A percentile compares a stretch with the other conserved stretches of the same genome.
phyloP scores from a whole-genome alignment of 2,113 vertebrate genomes.

The Pardalotus punctatus region DNA sequence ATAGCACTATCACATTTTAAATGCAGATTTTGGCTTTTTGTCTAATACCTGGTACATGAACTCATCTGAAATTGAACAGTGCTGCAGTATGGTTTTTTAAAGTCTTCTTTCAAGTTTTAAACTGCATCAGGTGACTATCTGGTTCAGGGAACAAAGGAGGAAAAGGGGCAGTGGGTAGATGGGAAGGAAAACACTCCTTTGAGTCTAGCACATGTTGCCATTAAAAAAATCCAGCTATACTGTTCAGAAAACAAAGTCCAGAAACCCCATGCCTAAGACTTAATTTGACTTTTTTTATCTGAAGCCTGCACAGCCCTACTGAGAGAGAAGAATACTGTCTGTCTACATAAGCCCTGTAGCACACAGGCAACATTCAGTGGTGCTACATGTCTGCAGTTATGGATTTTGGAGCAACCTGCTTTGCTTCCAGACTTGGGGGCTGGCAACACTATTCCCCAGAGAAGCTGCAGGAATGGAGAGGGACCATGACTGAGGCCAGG shows the following conservation, averaged over 20 bases:
- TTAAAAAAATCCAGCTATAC: not conserved
- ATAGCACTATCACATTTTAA: not conserved
- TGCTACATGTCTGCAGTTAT: not conserved
- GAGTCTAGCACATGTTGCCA: not conserved
- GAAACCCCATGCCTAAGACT: not conserved
- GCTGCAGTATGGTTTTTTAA: not conserved
- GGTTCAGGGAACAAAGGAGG: not conserved
- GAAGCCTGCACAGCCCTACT: not conserved
- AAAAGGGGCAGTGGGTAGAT: not conserved
- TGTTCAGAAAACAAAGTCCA: not conserved
- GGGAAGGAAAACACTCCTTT: not conserved
- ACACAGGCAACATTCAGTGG: not conserved
- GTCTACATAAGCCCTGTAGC: not conserved
- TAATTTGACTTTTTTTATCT: not conserved
- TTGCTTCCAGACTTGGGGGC: not conserved
- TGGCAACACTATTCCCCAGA: fast-evolving
- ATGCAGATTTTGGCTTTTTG: not conserved
- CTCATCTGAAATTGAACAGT: not conserved
- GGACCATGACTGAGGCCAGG: not conserved
- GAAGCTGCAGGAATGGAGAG: not conserved
- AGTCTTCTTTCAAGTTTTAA: not conserved
- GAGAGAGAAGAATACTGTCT: not conserved
- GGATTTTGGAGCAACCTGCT: not conserved
- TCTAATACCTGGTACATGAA: not conserved
- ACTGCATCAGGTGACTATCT: not conserved